Percentiles rank a stretch among this genome's conserved stretches.
Conservation (phyloP, 2,113 vertebrate species). For the Pachyramphus minor region DNA sequence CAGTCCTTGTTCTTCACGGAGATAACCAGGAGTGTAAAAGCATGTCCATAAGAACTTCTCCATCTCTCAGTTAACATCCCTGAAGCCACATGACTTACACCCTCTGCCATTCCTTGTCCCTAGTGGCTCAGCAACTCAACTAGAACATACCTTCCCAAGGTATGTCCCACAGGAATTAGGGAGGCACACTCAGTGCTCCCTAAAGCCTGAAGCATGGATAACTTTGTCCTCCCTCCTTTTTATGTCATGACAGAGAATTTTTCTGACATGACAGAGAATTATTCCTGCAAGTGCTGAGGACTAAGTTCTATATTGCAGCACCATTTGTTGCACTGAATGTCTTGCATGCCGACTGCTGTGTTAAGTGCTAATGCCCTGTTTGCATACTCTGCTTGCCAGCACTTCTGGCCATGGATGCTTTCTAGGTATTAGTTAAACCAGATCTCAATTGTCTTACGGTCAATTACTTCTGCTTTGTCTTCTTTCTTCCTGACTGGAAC, state of each 20-base stretch:
- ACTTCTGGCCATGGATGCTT: not conserved
- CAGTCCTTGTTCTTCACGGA: not conserved
- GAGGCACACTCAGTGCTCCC: not conserved
- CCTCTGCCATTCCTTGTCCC: not conserved
- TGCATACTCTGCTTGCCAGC: not conserved
- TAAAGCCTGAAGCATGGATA: not conserved
- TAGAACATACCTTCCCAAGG: not conserved
- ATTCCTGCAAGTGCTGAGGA: not conserved
- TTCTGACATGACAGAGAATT: not conserved
- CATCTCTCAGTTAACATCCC: not conserved
- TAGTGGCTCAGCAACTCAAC: not conserved
- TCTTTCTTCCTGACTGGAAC: not conserved
- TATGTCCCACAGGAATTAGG: not conserved
- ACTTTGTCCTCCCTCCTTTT: not conserved
- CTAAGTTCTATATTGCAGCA: not conserved
- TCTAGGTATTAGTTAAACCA: not conserved
- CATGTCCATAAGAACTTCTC: not conserved
- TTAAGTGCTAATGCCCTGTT: not conserved
- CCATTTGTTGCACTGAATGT: not conserved
- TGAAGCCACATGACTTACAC: not conserved
- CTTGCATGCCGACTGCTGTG: not conserved
- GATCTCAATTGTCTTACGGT: not conserved
- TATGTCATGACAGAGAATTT: not conserved
- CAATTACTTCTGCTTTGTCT: not conserved
- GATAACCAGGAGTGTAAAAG: not conserved